Percentiles rank a stretch among this genome's conserved stretches.
phyloP scores from a whole-genome alignment of 2,113 vertebrate genomes.

The Dasyornis broadbenti region DNA sequence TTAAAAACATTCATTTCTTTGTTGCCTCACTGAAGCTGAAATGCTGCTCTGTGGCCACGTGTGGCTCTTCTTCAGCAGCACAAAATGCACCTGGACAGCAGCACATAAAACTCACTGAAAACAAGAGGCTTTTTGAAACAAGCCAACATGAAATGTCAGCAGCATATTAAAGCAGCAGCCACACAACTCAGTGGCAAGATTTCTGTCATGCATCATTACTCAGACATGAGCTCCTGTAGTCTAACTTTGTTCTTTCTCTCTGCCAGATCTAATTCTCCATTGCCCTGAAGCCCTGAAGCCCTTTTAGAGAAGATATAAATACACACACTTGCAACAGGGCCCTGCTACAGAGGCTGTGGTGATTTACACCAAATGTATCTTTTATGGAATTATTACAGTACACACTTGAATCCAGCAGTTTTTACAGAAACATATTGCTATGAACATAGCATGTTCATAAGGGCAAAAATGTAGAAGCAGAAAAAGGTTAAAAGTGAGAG shows the following conservation, averaged over 20 bases:
- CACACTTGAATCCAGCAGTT: neutral
- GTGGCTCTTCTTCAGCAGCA: neutral
- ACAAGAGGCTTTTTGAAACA: neutral
- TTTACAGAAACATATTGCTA: neutral
- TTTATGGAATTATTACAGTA: neutral
- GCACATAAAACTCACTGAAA: neutral
- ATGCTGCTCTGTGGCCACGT: fast-evolving
- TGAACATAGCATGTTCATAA: neutral
- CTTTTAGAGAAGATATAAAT: neutral
- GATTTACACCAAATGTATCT: neutral
- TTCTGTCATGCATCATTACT: neutral
- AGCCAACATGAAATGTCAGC: neutral
- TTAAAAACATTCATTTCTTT: neutral
- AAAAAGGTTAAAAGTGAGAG: neutral
- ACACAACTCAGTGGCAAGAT: neutral
- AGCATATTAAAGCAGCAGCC: neutral
- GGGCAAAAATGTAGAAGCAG: neutral
- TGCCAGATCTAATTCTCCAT: neutral
- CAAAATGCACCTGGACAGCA: neutral
- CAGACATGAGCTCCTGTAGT: neutral
- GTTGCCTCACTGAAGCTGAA: neutral
- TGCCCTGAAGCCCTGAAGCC: neutral
- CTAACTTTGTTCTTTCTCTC: neutral
- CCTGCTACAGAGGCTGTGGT: neutral
- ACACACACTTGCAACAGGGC: neutral